These are phyloP conservation scores for Platorchestia sp. DNA, from an alignment of 1,140 invertebrate genomes.

Conservation along the genomic window DNA sequence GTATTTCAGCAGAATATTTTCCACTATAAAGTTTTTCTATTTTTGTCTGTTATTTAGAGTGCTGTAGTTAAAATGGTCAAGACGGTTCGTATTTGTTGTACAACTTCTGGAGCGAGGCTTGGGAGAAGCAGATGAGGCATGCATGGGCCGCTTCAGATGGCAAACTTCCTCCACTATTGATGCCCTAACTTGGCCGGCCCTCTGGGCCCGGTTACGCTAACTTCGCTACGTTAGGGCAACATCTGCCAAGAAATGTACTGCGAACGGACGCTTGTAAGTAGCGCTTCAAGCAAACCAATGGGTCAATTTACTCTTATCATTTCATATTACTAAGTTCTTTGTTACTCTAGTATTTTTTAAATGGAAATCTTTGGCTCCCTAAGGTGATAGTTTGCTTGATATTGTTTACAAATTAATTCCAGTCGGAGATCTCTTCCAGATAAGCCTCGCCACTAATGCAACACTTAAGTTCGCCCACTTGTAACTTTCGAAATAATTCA, in stretches of 20 bases:
- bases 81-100: background rate
- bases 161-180: background rate
- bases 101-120: background rate
- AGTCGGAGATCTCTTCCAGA: too few relatives aligned
- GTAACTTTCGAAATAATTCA: too few relatives aligned
- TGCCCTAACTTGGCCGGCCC: background rate
- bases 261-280: background rate
- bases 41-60: background rate
- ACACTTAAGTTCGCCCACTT: too few relatives aligned
- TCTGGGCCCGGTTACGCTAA: background rate
- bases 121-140: background rate
- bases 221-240: background rate
- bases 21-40: background rate
- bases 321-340: background rate
- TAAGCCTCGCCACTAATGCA: too few relatives aligned
- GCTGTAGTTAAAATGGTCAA: background rate
- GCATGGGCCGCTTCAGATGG: background rate
- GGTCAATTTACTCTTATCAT: background rate
- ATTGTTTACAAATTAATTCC: too few relatives aligned
- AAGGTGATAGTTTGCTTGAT: too few relatives aligned
- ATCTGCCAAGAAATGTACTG: background rate
- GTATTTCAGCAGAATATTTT: background rate
- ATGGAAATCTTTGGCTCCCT: too few relatives aligned
- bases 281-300: background rate
- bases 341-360: background rate